These are phyloP conservation scores for Spea bombifrons DNA, from an alignment of 2,113 vertebrate species.

Conservation along the genomic window DNA sequence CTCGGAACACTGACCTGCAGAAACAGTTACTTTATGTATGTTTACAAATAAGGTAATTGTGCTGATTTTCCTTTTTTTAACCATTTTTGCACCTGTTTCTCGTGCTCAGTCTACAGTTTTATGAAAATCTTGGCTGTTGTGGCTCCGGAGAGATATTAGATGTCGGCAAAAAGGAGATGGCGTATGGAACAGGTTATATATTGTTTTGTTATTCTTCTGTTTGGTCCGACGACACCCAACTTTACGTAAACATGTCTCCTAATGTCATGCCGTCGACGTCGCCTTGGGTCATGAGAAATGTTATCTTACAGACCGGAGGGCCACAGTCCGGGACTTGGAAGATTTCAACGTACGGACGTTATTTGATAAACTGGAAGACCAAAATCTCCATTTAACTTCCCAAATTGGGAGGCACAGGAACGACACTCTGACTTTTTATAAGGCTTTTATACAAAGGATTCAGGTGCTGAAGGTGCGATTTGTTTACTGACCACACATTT, in stretches of 20 bases:
- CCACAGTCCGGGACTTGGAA: constrained; percentile 65
- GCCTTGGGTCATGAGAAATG: not conserved
- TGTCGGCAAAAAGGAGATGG: constrained; percentile 48
- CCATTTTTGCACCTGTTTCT: not conserved
- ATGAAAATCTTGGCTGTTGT: constrained; percentile 51
- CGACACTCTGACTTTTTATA: constrained; percentile 78
- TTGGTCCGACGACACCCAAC: no score
- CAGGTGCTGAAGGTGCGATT: constrained; percentile 71
- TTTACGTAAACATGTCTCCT: not conserved
- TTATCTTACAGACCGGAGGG: constrained; percentile 55
- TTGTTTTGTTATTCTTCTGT: no score
- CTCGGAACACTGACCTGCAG: no score
- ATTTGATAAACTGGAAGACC: constrained; percentile 90
- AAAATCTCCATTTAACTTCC: constrained; percentile 82
- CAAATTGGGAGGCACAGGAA: constrained; percentile 82
- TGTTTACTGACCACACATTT: no score
- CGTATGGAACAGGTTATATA: constrained; percentile 50
- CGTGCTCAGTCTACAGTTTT: constrained; percentile 55
- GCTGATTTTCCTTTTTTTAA: not conserved
- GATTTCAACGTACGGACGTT: constrained; percentile 86
- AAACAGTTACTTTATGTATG: no score
- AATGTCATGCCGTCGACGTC: no score
- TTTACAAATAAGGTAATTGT: no score
- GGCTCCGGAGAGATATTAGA: constrained; percentile 68
- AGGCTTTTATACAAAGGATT: constrained; percentile 68